Evolutionary conservation across 2,113 vertebrate species (phyloP).

Genomic region (Antennarius striatus): DNA sequence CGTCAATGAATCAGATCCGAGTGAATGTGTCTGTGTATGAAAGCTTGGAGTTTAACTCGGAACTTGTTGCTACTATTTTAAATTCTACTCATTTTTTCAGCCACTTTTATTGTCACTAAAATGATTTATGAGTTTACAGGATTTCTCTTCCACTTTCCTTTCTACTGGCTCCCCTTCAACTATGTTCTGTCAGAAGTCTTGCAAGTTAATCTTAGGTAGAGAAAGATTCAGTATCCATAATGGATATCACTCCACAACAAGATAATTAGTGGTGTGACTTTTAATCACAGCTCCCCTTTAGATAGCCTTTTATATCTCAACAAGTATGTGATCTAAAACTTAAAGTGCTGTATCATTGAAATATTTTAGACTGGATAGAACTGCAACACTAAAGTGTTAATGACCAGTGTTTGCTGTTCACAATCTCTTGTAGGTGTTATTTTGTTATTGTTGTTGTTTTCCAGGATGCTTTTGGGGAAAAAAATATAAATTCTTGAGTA

Average conservation of each 20-base stretch:
- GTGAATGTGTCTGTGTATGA: background rate
- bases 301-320: constrained; percentile 23
- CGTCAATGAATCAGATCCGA: background rate
- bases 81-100: constrained; percentile 44
- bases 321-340: background rate
- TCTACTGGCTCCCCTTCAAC: constrained; percentile 36
- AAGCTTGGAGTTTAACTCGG: background rate
- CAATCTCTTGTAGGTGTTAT: no score
- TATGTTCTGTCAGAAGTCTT: constrained; percentile 48
- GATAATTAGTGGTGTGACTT: constrained; percentile 52
- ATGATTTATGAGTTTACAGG: constrained; percentile 45
- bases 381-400: no score
- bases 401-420: no score
- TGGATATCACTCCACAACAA: constrained; percentile 51
- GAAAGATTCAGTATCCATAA: constrained; percentile 50
- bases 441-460: no score
- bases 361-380: no score
- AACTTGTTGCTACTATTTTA: constrained; percentile 1
- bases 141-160: constrained; percentile 43
- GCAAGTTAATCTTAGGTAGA: constrained; percentile 43
- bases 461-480: no score
- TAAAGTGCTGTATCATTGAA: no score
- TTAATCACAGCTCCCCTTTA: constrained; percentile 8
- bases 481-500: background rate
- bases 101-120: constrained; percentile 19